Base-by-base conservation (phyloP, 2,888 invertebrate genomes). In the Morinoia aosen region DNA sequence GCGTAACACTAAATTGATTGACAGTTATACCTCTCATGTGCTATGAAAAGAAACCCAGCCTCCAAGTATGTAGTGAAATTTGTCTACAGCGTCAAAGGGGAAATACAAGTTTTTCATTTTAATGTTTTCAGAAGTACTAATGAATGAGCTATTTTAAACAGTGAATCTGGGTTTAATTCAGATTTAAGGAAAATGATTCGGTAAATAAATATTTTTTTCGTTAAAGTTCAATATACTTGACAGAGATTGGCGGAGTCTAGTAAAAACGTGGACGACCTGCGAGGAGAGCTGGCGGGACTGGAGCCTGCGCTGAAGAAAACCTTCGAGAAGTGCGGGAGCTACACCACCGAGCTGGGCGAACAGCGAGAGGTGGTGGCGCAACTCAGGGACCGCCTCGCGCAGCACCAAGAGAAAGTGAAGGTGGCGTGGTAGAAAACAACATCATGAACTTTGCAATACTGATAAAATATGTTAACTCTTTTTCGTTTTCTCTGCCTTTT, bases 271-370 rank as follows among this genome's bases (percentile, higher is more conserved):
- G 96, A 96, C 33, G 96, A 96, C 25, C 95, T 96, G 88, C 96
- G 96, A 88, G 91, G 58, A 48, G 96, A 96, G 64, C 90, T 96
- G 88, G 39, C 95, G 2, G 95, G 95, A 93, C 91, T 96, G 58
- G 96, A 96, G 76, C 96, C 96, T 8, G 96, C 96, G 58, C 95
- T 96, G 91, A 96, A 96, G 88, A 95, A 95, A 33, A 96, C 96
- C 7, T 96, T 96, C 94, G 96, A 96, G 64, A 95, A 95, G 91
- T 95, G 95, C 56, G 94, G 95, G 56, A 95, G 95, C 16, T 93
- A 96, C n/a, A 96, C 96, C 5, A 91, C 96, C 25, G 96, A 95
- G 48, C 96, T 96, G 40, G 95, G 96, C 25, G 96, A 96, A 95
- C 96, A 96, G 90, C 64, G 96, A 40, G 95, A 95, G n/a, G 95